Evolutionary conservation across 2,797 vertebrate genomes (phyloP).

Genomic region (Triplophysa bombifrons): DNA sequence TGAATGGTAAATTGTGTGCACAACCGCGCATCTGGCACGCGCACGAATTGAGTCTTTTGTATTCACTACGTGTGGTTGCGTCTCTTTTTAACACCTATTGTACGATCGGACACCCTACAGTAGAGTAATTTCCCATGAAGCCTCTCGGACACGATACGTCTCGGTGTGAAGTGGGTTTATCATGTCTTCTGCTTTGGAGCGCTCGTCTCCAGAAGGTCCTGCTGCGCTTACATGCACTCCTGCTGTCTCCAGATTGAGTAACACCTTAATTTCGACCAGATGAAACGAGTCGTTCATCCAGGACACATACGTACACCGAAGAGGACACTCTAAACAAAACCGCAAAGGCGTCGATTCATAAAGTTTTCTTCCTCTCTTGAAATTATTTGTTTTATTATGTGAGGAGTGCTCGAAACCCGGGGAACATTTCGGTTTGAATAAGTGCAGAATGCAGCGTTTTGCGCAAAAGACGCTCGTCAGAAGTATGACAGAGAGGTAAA

Average conservation of each 20-base stretch:
- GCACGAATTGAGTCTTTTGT: neutral
- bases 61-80: neutral
- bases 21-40: neutral
- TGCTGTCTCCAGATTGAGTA: conserved; percentile 8
- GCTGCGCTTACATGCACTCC: conserved; percentile 4
- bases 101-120: conserved; percentile 21
- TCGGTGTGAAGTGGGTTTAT: conserved; percentile 44
- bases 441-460: neutral
- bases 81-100: neutral
- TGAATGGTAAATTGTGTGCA: neutral
- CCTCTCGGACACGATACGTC: conserved; percentile 57
- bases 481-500: neutral
- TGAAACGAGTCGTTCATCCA: neutral
- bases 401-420: neutral
- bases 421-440: neutral
- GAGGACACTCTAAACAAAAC: neutral
- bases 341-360: neutral
- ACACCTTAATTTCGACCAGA: neutral
- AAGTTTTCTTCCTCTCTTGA: neutral
- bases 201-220: conserved; percentile 5
- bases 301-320: neutral
- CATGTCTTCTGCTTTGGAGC: conserved; percentile 7
- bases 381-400: neutral
- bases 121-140: conserved; percentile 57
- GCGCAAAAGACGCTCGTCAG: neutral